phyloP scores from a whole-genome alignment of 2,888 invertebrate genomes.

The Lamproptera curius region DNA sequence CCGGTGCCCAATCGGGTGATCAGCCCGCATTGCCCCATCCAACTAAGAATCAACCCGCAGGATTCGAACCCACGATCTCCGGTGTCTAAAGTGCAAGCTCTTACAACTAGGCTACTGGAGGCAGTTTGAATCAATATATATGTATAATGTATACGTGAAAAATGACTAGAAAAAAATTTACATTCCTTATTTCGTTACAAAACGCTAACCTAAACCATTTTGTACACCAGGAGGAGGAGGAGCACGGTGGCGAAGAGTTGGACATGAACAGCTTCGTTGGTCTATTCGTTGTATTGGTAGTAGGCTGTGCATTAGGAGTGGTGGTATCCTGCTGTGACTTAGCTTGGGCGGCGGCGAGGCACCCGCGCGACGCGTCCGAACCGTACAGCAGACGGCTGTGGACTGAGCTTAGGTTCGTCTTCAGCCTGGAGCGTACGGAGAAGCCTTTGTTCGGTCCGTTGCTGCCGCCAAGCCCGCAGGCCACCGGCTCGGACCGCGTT shows the following conservation, averaged over 20 bases:
- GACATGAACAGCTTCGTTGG: conserved; percentile 88
- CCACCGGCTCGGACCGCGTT: conserved; percentile 3
- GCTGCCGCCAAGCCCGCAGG: conserved; percentile 24
- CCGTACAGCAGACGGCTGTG: conserved; percentile 43
- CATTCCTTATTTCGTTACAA: too few relatives aligned
- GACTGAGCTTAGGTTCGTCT: conserved; percentile 62
- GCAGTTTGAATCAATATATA: too few relatives aligned
- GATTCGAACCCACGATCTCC: too few relatives aligned
- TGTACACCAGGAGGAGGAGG: conserved; percentile 46
- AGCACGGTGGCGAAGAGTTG: conserved; percentile 51
- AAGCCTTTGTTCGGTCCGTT: conserved; percentile 51
- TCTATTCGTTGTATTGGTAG: conserved; percentile 85
- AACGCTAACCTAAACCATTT: too few relatives aligned
- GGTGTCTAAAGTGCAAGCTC: too few relatives aligned
- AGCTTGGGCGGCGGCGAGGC: conserved; percentile 45
- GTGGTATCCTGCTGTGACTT: conserved; percentile 82
- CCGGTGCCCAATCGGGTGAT: too few relatives aligned
- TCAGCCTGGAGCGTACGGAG: conserved; percentile 56
- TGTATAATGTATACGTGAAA: too few relatives aligned
- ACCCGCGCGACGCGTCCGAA: conserved; percentile 37
- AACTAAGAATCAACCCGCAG: too few relatives aligned
- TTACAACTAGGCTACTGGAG: too few relatives aligned
- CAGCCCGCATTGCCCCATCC: too few relatives aligned
- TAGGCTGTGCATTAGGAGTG: conserved; percentile 82
- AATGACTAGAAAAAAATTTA: too few relatives aligned